Evolutionary conservation across 2,113 vertebrate genomes (phyloP).

Genomic region (Etheostoma cragini): DNA sequence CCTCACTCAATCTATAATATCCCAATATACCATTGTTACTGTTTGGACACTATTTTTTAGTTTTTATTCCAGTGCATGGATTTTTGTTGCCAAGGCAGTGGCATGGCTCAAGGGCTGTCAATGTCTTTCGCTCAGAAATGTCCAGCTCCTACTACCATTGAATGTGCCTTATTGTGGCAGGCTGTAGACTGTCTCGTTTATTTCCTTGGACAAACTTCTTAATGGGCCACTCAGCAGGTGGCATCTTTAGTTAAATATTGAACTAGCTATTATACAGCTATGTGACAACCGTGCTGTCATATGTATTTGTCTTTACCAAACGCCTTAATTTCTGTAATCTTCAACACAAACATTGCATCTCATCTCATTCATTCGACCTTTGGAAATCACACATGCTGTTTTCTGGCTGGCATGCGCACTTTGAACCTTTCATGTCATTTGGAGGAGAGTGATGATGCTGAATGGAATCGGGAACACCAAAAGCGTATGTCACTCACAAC

Average conservation of each 20-base stretch:
- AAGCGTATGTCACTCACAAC: slow-evolving; percentile 29
- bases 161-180: too few relatives aligned
- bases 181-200: too few relatives aligned
- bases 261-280: not conserved
- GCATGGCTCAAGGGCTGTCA: not conserved
- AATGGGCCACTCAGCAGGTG: not conserved
- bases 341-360: not conserved
- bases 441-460: slow-evolving; percentile 5
- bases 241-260: not conserved
- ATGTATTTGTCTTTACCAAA: slow-evolving; percentile 1
- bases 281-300: not conserved
- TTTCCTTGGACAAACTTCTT: not conserved
- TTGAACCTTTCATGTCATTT: slow-evolving; percentile 22
- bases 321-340: not conserved
- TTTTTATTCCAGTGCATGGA: not conserved
- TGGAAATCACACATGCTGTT: not conserved
- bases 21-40: not conserved
- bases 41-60: not conserved
- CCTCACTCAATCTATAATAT: not conserved
- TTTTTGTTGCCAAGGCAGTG: not conserved
- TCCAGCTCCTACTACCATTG: not conserved
- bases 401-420: slow-evolving; percentile 13
- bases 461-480: slow-evolving; percentile 11
- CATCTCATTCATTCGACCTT: slow-evolving; percentile 4
- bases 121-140: not conserved